phyloP scores from a whole-genome alignment of 2,888 invertebrate species.

The Lymantria dispar region DNA sequence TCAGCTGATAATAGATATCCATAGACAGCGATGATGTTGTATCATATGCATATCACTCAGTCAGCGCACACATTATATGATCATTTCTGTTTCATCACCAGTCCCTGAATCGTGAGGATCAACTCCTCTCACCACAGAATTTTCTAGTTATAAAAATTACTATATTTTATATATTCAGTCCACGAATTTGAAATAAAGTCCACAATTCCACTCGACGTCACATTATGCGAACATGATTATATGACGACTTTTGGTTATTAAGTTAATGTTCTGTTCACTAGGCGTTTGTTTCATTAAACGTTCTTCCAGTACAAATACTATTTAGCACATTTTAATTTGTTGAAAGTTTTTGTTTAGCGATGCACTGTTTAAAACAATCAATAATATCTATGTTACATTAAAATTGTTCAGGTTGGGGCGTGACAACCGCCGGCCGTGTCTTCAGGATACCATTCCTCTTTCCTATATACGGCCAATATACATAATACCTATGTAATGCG shows the following conservation, averaged over 20 bases:
- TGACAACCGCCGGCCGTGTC: constrained; percentile 56
- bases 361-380: constrained; percentile 80
- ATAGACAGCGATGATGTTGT: constrained; percentile 56
- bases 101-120: constrained; percentile 69
- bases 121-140: constrained; percentile 81
- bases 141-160: constrained; percentile 80
- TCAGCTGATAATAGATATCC: constrained; percentile 45
- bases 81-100: constrained; percentile 59
- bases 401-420: constrained; percentile 71
- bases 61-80: constrained; percentile 52
- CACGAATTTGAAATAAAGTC: constrained; percentile 81
- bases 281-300: constrained; percentile 74
- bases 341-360: constrained; percentile 77
- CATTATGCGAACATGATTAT: constrained; percentile 51
- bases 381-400: constrained; percentile 71
- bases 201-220: constrained; percentile 71
- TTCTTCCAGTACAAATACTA: constrained; percentile 75
- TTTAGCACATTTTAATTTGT: constrained; percentile 80
- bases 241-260: constrained; percentile 53
- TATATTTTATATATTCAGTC: constrained; percentile 75
- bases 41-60: constrained; percentile 49
- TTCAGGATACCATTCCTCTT: constrained; percentile 46
- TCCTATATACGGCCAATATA: constrained; percentile 39
- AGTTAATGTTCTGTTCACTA: constrained; percentile 78
- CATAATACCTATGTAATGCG: constrained; percentile 56